phyloP scores from a whole-genome alignment of 1,140 invertebrate genomes.

The Teleogryllus occipitalis region DNA sequence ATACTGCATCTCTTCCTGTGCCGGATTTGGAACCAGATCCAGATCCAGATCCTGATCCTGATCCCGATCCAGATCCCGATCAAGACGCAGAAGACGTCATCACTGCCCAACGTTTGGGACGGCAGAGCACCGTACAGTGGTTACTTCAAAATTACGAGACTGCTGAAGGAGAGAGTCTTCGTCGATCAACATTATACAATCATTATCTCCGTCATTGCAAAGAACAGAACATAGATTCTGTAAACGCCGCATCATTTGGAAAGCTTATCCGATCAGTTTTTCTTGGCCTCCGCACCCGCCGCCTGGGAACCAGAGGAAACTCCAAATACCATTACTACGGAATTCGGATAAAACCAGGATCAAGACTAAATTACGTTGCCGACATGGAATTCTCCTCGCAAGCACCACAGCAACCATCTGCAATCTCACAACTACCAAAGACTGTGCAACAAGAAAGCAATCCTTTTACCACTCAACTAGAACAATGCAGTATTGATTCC shows the following conservation, averaged over 20 bases:
- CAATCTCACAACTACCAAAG: neutral
- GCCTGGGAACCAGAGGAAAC: conserved; percentile 14
- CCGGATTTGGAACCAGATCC: neutral
- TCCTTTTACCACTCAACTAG: conserved; percentile 28
- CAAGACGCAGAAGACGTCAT: neutral
- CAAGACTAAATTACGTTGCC: neutral
- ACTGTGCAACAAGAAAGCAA: conserved; percentile 35
- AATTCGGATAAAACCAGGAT: conserved; percentile 8
- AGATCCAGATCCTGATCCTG: neutral
- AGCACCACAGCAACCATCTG: conserved; percentile 45
- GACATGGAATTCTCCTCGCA: conserved; percentile 26
- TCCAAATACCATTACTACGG: conserved; percentile 16
- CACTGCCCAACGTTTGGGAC: neutral
- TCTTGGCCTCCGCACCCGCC: conserved; percentile 5
- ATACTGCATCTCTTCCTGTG: neutral
- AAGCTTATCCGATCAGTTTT: conserved; percentile 12
- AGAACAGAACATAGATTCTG: conserved; percentile 8
- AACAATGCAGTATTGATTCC: conserved; percentile 15
- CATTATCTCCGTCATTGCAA: conserved; percentile 9
- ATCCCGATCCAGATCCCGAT: neutral
- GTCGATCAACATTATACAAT: conserved; percentile 6
- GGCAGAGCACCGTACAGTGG: conserved; percentile 9
- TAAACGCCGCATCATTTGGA: conserved; percentile 12
- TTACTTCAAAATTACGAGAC: conserved; percentile 13
- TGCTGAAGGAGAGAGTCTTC: conserved; percentile 9